phyloP scores from a whole-genome alignment of 2,888 invertebrate species.

The Cosmopolites sordidus region DNA sequence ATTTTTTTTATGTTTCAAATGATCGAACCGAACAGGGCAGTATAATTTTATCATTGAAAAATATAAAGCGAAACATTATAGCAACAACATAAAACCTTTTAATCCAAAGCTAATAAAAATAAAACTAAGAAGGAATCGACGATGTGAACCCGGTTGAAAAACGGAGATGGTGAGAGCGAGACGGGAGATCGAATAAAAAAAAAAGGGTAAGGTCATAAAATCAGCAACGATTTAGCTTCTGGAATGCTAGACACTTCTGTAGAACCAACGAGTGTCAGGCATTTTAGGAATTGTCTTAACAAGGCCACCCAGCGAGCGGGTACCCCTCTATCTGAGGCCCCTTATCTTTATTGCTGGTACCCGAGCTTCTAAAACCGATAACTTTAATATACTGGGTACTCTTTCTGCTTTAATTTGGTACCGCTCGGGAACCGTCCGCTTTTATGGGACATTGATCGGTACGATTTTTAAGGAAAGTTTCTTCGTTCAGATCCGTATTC shows the following conservation, averaged over 20 bases:
- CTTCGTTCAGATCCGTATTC: not conserved
- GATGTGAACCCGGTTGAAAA: too few species aligned
- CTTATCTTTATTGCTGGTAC: slow-evolving; percentile 42
- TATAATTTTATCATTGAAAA: too few species aligned
- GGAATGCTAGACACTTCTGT: slow-evolving; percentile 36
- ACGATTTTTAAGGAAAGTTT: not conserved
- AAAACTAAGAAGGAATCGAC: not conserved
- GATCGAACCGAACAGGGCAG: too few species aligned
- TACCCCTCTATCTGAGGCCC: slow-evolving; percentile 30
- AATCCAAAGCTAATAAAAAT: too few species aligned
- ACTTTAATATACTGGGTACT: slow-evolving; percentile 37
- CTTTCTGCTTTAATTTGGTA: slow-evolving; percentile 26
- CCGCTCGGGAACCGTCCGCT: slow-evolving; percentile 12
- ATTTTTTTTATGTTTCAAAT: too few species aligned
- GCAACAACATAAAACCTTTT: too few species aligned
- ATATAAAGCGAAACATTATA: too few species aligned
- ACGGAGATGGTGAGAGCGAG: too few species aligned
- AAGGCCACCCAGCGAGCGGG: slow-evolving; percentile 38
- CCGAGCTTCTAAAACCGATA: slow-evolving; percentile 40
- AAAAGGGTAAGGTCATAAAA: slow-evolving; percentile 14
- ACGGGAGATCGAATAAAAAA: not conserved
- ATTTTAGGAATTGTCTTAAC: slow-evolving; percentile 40
- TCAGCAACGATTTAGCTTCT: slow-evolving; percentile 26
- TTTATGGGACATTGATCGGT: slow-evolving; percentile 1
- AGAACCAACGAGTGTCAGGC: slow-evolving; percentile 38